These are phyloP conservation scores for Artibeus lituratus DNA, from an alignment of 2,797 vertebrate species.

Conservation along the genomic window DNA sequence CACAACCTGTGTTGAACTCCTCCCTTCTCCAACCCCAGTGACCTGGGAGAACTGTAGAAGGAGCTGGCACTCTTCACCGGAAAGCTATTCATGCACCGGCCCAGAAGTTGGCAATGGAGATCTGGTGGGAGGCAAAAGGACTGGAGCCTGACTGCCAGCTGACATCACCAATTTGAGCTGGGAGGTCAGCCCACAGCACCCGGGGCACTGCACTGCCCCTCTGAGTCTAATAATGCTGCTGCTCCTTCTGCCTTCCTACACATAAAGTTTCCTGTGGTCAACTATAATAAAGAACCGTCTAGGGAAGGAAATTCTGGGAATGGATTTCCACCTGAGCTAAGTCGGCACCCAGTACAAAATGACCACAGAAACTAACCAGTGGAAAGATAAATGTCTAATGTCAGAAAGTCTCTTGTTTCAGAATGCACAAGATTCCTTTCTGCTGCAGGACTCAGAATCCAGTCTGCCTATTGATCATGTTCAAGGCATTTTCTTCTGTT, in stretches of 20 bases:
- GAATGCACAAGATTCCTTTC: neutral
- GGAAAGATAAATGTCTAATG: neutral
- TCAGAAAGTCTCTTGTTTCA: neutral
- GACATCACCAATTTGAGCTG: neutral
- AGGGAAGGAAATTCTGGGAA: neutral
- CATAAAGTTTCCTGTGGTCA: neutral
- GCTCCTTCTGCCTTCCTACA: neutral
- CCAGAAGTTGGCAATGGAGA: neutral
- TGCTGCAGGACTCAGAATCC: neutral
- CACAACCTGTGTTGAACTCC: neutral
- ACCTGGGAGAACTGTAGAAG: neutral
- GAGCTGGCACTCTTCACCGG: neutral
- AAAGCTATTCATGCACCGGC: neutral
- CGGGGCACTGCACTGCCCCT: neutral
- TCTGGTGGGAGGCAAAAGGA: neutral
- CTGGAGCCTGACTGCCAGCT: neutral
- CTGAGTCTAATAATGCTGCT: fast-evolving
- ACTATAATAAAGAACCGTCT: neutral
- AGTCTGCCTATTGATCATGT: neutral
- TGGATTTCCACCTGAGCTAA: neutral
- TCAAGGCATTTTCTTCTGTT: neutral
- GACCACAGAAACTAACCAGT: neutral
- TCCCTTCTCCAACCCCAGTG: neutral
- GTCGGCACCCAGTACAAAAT: neutral
- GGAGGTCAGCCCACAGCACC: neutral